Evolutionary conservation across 1,140 invertebrate species (phyloP).

Genomic region (Cataglyphis hispanica): DNA sequence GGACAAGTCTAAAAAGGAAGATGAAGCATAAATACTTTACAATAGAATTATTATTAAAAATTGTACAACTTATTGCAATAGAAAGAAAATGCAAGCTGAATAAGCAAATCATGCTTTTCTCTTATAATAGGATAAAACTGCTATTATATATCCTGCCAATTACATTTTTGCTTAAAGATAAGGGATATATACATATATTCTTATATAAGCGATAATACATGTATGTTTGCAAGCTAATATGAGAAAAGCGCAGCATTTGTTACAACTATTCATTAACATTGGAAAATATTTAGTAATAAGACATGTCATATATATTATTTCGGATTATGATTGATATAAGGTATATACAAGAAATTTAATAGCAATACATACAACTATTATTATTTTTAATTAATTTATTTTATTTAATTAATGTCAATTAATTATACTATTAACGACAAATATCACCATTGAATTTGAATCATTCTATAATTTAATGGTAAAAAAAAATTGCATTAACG

Average conservation of each 20-base stretch:
- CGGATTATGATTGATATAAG: neutral
- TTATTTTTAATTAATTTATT: constrained; percentile 15
- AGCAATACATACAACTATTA: neutral
- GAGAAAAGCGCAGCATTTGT: constrained; percentile 11
- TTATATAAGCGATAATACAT: neutral
- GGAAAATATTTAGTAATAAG: constrained; percentile 5
- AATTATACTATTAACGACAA: neutral
- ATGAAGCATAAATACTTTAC: constrained; percentile 27
- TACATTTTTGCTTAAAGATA: neutral
- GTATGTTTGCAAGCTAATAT: neutral
- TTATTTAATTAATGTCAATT: constrained; percentile 22
- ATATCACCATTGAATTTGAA: constrained; percentile 3
- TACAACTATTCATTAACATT: constrained; percentile 25
- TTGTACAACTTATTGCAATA: constrained; percentile 8
- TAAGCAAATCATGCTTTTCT: constrained; percentile 26
- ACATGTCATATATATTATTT: neutral
- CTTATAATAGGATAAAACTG: constrained; percentile 7
- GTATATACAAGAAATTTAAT: neutral
- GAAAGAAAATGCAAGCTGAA: constrained; percentile 14
- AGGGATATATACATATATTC: neutral
- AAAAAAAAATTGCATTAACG: neutral
- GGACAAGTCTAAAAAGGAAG: neutral
- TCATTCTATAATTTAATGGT: neutral
- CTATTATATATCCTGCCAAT: neutral
- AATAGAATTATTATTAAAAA: neutral